Base-by-base conservation (phyloP, 2,113 vertebrate genomes). In the Trachemys scripta region DNA sequence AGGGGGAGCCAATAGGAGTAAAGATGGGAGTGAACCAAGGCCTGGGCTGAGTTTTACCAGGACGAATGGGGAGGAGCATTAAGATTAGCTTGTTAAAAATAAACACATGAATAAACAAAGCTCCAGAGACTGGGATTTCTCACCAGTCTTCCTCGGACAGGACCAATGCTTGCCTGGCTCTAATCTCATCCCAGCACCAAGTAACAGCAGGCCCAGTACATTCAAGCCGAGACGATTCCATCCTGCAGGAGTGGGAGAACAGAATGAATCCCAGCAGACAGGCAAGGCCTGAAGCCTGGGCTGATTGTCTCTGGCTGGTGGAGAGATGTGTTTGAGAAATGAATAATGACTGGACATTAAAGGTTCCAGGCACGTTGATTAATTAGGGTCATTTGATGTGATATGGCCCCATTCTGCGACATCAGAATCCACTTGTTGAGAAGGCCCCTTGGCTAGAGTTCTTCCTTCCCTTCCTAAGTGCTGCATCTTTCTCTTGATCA, bases 101-200 rank as follows among this genome's bases (percentile, higher is more conserved):
- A 27, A 29, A 88, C 56, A 57, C 84, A 92, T 53, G 56, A 80
- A 78, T 88, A 82, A 92, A 88, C 62, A 94, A 88, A 92, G 27
- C 31, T 59, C 79, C 0, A 65, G 45, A 91, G 85, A 54, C 87
- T 38, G 3, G 17, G 1, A 85, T 96, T 93, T 94, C 79, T 92
- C 88, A 80, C 8, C 29, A 0, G 57, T 72, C 38, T 88, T 51
- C 24, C 29, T 86, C 20, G 62, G 53, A 22, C 10, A 0, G 10
- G 80, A 53, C 56, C 65, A 92, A 78, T 45, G 45, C 0, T 0
- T 42, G 38, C 42, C 79, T 59, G 47, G 31, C 57, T 88, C 0
- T 0, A 35, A 22, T 84, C 47, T 80, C 16, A 20, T 24, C 13
- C 19, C 53, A 0, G 4, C 7, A 20, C 14, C 38, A 42, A 47